Evolutionary conservation across 2,113 vertebrate species (phyloP).

Genomic region (Macrotis lagotis): DNA sequence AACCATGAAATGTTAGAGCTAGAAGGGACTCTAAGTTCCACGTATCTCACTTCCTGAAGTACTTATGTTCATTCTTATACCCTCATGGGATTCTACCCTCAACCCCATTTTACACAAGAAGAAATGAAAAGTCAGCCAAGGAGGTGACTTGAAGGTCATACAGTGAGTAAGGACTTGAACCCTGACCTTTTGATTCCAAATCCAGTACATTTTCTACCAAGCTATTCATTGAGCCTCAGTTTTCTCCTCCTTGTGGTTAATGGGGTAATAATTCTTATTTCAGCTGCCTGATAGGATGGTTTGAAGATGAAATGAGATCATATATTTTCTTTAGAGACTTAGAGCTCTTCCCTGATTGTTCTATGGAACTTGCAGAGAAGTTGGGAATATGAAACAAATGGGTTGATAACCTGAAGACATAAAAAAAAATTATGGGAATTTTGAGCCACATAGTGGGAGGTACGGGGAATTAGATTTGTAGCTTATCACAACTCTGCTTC

Average conservation of each 20-base stretch:
- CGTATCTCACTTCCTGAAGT: background rate
- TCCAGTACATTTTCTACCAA: background rate
- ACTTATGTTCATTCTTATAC: background rate
- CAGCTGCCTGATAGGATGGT: background rate
- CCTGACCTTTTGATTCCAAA: background rate
- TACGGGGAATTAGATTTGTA: background rate
- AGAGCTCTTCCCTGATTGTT: background rate
- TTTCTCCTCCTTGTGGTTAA: background rate
- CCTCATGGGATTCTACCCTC: background rate
- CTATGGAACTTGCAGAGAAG: background rate
- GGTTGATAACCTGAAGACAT: background rate
- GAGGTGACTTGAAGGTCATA: background rate
- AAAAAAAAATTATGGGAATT: background rate
- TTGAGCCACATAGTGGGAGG: background rate
- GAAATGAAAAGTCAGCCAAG: background rate
- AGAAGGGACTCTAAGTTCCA: background rate
- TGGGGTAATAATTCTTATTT: background rate
- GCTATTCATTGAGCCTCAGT: background rate
- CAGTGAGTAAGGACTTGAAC: background rate
- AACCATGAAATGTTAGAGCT: background rate
- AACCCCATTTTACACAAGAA: background rate
- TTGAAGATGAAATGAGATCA: background rate
- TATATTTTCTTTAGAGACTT: background rate
- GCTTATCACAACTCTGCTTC: background rate
- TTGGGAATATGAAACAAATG: background rate